Conservation (phyloP, 2,888 invertebrate species). For the Gisinianus flammeolus region DNA sequence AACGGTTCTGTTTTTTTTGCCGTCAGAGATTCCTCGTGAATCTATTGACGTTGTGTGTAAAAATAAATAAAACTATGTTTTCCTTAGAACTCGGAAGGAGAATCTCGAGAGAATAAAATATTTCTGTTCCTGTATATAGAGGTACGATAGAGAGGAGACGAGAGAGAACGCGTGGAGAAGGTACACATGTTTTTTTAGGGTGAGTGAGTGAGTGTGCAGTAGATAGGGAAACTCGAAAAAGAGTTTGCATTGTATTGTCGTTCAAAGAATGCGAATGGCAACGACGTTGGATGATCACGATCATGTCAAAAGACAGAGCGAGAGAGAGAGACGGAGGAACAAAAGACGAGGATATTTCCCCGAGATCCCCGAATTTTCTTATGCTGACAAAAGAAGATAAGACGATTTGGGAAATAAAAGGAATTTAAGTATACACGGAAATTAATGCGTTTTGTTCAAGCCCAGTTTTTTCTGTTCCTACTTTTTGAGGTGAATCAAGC, state of each 20-base stretch:
- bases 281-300: not conserved
- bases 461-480: slow-evolving; percentile 1
- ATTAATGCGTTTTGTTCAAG: slow-evolving; percentile 27
- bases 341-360: slow-evolving; percentile 5
- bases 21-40: too few relatives aligned
- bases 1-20: too few relatives aligned
- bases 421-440: slow-evolving; percentile 14
- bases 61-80: too few relatives aligned
- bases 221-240: not conserved
- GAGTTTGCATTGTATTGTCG: too few relatives aligned
- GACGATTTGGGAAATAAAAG: slow-evolving; percentile 12
- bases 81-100: too few relatives aligned
- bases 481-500: slow-evolving; percentile 32
- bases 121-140: too few relatives aligned
- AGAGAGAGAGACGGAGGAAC: not conserved
- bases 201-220: not conserved
- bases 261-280: not conserved
- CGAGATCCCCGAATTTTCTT: slow-evolving; percentile 13
- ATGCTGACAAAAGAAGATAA: slow-evolving; percentile 18
- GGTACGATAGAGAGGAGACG: too few relatives aligned
- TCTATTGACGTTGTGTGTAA: too few relatives aligned
- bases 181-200: too few relatives aligned
- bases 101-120: too few relatives aligned
- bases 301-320: not conserved
- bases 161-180: too few relatives aligned